Evolutionary conservation across 2,888 invertebrate genomes (phyloP).

Genomic region (Drosophila affinis): DNA sequence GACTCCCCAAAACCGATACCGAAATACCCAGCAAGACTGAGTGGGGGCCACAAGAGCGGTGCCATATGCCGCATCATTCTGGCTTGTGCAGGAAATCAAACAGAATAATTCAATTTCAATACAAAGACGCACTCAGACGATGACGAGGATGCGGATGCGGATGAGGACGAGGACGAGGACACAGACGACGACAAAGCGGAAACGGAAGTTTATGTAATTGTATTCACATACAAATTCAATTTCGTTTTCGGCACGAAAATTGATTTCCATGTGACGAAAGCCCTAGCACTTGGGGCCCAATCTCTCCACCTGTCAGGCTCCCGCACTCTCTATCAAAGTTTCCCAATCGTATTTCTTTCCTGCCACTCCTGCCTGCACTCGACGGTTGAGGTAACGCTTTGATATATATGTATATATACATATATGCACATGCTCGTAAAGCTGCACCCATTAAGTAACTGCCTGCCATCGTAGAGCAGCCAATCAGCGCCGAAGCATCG

Average conservation of each 20-base stretch:
- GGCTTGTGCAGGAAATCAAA: slow-evolving; percentile 78
- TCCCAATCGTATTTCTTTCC: slow-evolving; percentile 4
- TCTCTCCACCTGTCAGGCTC: slow-evolving; percentile 3
- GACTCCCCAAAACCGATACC: not conserved
- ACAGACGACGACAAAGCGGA: slow-evolving; percentile 43
- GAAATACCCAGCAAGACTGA: slow-evolving; percentile 39
- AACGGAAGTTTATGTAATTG: slow-evolving; percentile 79
- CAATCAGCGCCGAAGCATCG: slow-evolving; percentile 53
- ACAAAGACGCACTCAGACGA: slow-evolving; percentile 64
- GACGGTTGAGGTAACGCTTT: slow-evolving; percentile 39
- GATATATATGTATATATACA: not conserved
- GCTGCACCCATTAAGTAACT: slow-evolving; percentile 35
- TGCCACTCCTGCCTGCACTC: slow-evolving; percentile 2
- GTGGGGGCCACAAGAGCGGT: slow-evolving; percentile 38
- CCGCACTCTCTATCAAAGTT: slow-evolving; percentile 12
- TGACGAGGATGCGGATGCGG: slow-evolving; percentile 7
- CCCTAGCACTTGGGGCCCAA: slow-evolving; percentile 26
- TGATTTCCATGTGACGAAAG: slow-evolving; percentile 66
- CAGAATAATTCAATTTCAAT: slow-evolving; percentile 80
- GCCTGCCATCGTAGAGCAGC: slow-evolving; percentile 31
- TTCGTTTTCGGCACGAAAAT: slow-evolving; percentile 70
- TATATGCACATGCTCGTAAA: slow-evolving; percentile 35
- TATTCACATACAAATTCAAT: slow-evolving; percentile 78
- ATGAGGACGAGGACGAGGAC: not conserved
- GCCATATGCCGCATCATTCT: slow-evolving; percentile 69